Evolutionary conservation across 2,888 invertebrate species (phyloP).

Genomic region (Heliconius hortense): DNA sequence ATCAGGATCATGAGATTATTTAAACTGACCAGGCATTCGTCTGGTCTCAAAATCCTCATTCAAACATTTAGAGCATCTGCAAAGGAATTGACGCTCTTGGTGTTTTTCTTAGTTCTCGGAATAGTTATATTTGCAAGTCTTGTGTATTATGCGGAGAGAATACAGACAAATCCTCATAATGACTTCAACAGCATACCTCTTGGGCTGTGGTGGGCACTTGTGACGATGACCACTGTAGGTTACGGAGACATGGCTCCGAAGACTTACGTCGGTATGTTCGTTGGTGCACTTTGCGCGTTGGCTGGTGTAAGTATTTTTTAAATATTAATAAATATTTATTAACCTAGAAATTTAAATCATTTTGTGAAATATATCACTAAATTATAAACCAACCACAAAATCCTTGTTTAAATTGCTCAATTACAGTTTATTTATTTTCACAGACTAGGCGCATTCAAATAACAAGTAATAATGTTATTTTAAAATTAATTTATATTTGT

Average conservation of each 20-base stretch:
- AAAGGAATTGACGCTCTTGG: slow-evolving; percentile 96
- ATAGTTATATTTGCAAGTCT: slow-evolving; percentile 99
- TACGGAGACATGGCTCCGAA: slow-evolving; percentile 99
- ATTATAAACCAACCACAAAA: too few relatives aligned
- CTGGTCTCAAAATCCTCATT: slow-evolving; percentile 98
- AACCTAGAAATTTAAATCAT: neutral
- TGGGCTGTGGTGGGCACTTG: slow-evolving; percentile 99
- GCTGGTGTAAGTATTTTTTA: slow-evolving; percentile 89
- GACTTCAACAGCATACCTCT: slow-evolving; percentile 99
- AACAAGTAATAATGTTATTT: neutral
- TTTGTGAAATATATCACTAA: neutral
- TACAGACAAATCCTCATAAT: slow-evolving; percentile 96
- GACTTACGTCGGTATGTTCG: slow-evolving; percentile 99
- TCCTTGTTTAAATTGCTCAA: neutral
- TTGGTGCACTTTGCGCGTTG: slow-evolving; percentile 98
- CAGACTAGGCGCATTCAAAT: neutral
- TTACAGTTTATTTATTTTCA: neutral
- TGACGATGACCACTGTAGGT: slow-evolving; percentile 99
- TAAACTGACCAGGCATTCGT: slow-evolving; percentile 97
- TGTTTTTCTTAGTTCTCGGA: slow-evolving; percentile 98
- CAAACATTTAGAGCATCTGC: slow-evolving; percentile 98
- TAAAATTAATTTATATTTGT: neutral
- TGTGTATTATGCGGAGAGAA: slow-evolving; percentile 98
- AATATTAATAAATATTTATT: neutral
- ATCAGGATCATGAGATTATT: slow-evolving; percentile 98